A percentile compares a stretch with the other conserved stretches of the same genome.
phyloP scores from a whole-genome alignment of 2,797 vertebrate species.

The Hippocampus kuda region DNA sequence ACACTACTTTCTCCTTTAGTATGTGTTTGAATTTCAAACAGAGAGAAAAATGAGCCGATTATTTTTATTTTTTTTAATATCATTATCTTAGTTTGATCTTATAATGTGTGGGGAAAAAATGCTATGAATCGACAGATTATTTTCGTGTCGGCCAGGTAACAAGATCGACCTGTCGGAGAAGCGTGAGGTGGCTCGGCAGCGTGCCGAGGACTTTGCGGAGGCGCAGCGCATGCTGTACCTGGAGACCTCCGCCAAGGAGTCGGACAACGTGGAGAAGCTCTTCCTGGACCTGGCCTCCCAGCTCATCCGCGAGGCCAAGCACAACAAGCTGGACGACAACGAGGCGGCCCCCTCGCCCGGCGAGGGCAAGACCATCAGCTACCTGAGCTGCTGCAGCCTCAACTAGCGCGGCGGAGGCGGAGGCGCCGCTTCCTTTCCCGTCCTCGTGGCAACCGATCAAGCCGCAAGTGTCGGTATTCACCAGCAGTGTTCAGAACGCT shows the following conservation, averaged over 20 bases:
- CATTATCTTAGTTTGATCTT: no score
- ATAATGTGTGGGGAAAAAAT: no score
- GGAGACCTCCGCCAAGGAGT: conserved; percentile 98
- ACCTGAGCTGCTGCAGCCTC: conserved; percentile 97
- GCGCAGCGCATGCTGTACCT: conserved; percentile 96
- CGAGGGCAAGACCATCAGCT: conserved; percentile 95
- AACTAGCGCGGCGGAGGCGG: conserved; percentile 67
- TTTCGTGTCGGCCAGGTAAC: conserved; percentile 71
- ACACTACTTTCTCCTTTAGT: no score
- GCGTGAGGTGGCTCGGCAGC: conserved; percentile 88
- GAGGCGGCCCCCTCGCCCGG: conserved; percentile 89
- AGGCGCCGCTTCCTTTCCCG: conserved; percentile 37
- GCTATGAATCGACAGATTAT: no score
- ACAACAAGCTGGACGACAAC: conserved; percentile 95
- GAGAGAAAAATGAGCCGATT: no score
- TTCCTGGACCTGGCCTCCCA: conserved; percentile 95
- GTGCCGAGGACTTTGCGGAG: conserved; percentile 92
- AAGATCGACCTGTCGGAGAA: conserved; percentile 96
- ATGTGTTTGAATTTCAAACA: no score
- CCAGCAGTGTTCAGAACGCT: conserved; percentile 55
- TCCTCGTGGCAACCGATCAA: conserved; percentile 26
- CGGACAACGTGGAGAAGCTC: conserved; percentile 98
- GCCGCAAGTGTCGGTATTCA: conserved; percentile 41
- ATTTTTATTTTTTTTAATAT: no score
- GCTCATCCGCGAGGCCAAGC: conserved; percentile 91